Conservation (phyloP, 2,888 invertebrate species). For the Eristalis tenax region DNA sequence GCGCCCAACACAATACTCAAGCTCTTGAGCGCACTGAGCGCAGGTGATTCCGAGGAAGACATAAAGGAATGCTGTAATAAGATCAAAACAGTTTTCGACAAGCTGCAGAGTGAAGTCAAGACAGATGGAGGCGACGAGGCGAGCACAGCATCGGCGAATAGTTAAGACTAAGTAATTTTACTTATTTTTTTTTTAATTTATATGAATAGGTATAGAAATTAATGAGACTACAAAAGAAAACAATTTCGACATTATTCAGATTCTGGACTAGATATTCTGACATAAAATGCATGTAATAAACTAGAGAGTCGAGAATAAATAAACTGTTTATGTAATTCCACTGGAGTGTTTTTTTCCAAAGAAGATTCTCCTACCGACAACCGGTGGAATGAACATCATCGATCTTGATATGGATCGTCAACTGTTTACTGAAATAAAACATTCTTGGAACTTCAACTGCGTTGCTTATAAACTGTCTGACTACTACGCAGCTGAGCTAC, state of each 20-base stretch:
- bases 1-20: conserved; percentile 70
- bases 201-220: conserved; percentile 46
- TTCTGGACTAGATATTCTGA: conserved; percentile 13
- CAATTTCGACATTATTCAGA: conserved; percentile 7
- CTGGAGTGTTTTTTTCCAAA: background rate
- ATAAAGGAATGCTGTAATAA: conserved; percentile 74
- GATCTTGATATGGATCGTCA: too few species aligned
- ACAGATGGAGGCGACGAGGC: conserved; percentile 33
- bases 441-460: too few species aligned
- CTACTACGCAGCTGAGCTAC: too few species aligned
- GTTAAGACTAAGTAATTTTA: conserved; percentile 35
- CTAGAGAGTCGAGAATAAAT: conserved; percentile 10
- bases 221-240: conserved; percentile 22
- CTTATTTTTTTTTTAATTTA: conserved; percentile 1
- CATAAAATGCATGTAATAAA: conserved; percentile 13
- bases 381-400: too few species aligned
- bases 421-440: too few species aligned
- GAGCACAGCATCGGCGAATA: conserved; percentile 18
- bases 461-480: too few species aligned
- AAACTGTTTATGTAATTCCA: conserved; percentile 21
- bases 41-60: conserved; percentile 73
- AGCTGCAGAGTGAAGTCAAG: conserved; percentile 53
- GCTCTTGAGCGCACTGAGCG: conserved; percentile 72
- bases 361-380: too few species aligned
- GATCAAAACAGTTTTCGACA: conserved; percentile 72